Evolutionary conservation across 2,113 vertebrate genomes (phyloP).

Genomic region (Thamnophis sirtalis): DNA sequence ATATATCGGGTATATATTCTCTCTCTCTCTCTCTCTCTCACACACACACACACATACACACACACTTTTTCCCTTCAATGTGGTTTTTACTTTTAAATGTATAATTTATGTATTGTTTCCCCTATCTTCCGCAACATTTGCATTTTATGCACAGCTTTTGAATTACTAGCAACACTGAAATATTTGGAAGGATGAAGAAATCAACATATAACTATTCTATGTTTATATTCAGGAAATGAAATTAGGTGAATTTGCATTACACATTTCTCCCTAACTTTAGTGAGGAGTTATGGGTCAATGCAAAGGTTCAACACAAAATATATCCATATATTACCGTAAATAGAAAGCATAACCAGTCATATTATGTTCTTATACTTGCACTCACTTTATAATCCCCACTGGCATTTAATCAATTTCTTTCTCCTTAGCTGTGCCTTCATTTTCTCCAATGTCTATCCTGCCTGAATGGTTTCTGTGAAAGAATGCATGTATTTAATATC

Average conservation of each 20-base stretch:
- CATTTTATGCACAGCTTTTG: background rate
- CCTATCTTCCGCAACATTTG: background rate
- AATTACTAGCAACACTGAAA: background rate
- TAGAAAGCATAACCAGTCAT: background rate
- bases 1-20: background rate
- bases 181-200: background rate
- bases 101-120: background rate
- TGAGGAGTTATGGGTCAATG: background rate
- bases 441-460: background rate
- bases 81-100: background rate
- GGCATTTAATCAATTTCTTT: conserved; percentile 3
- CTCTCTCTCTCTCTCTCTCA: fast-evolving
- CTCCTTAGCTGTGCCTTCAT: background rate
- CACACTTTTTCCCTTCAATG: background rate
- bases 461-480: background rate
- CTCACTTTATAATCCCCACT: conserved; percentile 2
- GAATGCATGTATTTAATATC: background rate
- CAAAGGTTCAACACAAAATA: conserved; percentile 10
- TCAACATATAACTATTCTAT: background rate
- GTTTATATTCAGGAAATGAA: background rate
- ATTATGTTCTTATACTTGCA: conserved; percentile 28
- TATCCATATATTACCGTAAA: conserved; percentile 38
- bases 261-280: background rate
- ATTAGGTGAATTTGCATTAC: background rate
- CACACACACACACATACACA: too few species aligned